phyloP scores from a whole-genome alignment of 2,888 invertebrate genomes.

The Octodonta nipae region DNA sequence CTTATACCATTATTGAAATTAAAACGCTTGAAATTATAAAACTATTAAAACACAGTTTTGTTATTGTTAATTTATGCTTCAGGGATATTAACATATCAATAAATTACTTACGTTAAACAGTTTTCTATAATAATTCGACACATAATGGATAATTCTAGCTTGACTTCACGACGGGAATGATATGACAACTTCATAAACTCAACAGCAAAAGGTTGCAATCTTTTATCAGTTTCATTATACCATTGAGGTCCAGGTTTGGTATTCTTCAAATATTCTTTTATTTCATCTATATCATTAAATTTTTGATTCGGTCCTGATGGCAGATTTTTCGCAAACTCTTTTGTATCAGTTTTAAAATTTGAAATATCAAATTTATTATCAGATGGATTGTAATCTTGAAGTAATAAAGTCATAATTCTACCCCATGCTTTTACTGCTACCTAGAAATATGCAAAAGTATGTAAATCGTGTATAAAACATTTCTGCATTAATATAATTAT shows the following conservation, averaged over 20 bases:
- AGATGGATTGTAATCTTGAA: conserved; percentile 32
- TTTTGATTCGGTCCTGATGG: too few relatives aligned
- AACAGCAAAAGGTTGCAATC: conserved; percentile 39
- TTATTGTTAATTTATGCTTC: too few relatives aligned
- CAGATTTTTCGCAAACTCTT: conserved; percentile 21
- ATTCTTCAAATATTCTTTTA: conserved; percentile 32
- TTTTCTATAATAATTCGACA: conserved; percentile 44
- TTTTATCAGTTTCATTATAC: conserved; percentile 45
- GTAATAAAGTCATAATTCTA: conserved; percentile 34
- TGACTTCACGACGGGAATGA: conserved; percentile 48
- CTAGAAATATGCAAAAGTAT: too few relatives aligned
- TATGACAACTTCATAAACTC: conserved; percentile 42
- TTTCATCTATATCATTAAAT: too few relatives aligned
- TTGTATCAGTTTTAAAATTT: conserved; percentile 3
- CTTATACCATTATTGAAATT: too few relatives aligned
- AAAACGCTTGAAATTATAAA: too few relatives aligned
- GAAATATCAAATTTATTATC: conserved; percentile 14
- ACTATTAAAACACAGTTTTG: too few relatives aligned
- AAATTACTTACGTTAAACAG: conserved; percentile 44
- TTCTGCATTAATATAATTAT: too few relatives aligned
- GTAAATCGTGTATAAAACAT: too few relatives aligned
- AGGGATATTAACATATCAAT: too few relatives aligned
- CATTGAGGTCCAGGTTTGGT: conserved; percentile 40
- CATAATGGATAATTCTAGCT: conserved; percentile 47
- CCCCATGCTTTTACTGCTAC: conserved; percentile 36